Evolutionary conservation across 2,113 vertebrate species (phyloP).

Genomic region (Chroicocephalus ridibundus): DNA sequence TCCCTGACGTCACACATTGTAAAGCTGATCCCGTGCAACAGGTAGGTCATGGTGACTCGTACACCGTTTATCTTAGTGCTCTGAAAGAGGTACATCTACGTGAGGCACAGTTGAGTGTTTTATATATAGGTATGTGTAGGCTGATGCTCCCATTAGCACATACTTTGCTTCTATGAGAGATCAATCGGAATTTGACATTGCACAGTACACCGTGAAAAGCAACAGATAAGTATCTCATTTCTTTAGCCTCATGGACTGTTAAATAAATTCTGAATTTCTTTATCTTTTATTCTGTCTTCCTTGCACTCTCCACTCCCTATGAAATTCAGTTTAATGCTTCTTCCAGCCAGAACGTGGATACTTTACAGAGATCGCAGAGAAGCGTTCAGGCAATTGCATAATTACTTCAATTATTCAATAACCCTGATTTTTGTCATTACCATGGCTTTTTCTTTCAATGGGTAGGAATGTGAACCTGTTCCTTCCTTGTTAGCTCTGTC

Average conservation of each 20-base stretch:
- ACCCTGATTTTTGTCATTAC: neutral
- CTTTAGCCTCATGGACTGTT: neutral
- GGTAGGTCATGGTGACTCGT: neutral
- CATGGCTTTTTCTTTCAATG: neutral
- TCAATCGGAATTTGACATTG: neutral
- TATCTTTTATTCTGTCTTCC: neutral
- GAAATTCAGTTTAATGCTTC: neutral
- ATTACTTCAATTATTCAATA: neutral
- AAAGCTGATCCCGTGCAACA: neutral
- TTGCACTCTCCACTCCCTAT: neutral
- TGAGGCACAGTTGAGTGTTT: neutral
- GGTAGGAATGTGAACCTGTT: neutral
- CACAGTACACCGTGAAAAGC: neutral
- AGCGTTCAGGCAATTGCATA: neutral
- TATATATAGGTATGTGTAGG: neutral
- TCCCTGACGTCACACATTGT: neutral
- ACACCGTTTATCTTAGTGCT: neutral
- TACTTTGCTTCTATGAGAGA: neutral
- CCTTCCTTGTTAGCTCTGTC: neutral
- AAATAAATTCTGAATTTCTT: neutral
- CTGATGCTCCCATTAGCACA: neutral
- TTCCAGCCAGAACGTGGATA: neutral
- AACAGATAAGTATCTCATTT: neutral
- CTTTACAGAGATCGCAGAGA: neutral
- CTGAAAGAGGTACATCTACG: neutral